A percentile compares a stretch with the other conserved stretches of the same genome.
These are phyloP conservation scores for Mionectes macconnelli DNA, from an alignment of 2,113 vertebrate genomes.

Conservation along the genomic window DNA sequence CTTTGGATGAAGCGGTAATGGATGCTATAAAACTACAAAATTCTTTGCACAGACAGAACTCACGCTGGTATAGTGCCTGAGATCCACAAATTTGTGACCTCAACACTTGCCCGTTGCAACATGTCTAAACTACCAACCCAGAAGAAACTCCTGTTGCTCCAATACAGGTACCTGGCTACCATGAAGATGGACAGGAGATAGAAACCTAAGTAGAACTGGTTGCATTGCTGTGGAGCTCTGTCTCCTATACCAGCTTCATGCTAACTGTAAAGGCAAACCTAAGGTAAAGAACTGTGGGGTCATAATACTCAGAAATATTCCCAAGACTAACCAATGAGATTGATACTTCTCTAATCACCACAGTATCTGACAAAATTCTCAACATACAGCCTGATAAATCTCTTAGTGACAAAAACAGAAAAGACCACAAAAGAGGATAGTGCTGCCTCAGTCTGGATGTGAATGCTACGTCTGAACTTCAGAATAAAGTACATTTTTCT, in stretches of 20 bases:
- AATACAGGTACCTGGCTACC: background rate
- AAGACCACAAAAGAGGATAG: background rate
- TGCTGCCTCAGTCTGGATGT: background rate
- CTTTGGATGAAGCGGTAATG: background rate
- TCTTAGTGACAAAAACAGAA: background rate
- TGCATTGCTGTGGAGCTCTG: background rate
- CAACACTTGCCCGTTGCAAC: background rate
- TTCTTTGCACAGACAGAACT: background rate
- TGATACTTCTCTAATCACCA: background rate
- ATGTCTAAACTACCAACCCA: background rate
- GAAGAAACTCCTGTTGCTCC: background rate
- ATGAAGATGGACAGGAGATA: background rate
- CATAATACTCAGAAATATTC: background rate
- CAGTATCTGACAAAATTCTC: background rate
- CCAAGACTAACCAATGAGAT: background rate
- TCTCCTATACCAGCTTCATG: background rate
- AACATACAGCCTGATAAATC: background rate
- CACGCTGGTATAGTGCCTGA: background rate
- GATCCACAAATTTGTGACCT: background rate
- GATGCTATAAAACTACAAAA: background rate
- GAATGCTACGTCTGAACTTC: background rate
- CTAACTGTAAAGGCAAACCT: background rate
- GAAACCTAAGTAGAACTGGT: background rate
- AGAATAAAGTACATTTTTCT: background rate
- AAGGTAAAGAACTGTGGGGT: background rate